Percentiles rank a stretch among this genome's conserved stretches.
phyloP scores from a whole-genome alignment of 1,140 invertebrate genomes.

The Zaprionus ghesquierei region DNA sequence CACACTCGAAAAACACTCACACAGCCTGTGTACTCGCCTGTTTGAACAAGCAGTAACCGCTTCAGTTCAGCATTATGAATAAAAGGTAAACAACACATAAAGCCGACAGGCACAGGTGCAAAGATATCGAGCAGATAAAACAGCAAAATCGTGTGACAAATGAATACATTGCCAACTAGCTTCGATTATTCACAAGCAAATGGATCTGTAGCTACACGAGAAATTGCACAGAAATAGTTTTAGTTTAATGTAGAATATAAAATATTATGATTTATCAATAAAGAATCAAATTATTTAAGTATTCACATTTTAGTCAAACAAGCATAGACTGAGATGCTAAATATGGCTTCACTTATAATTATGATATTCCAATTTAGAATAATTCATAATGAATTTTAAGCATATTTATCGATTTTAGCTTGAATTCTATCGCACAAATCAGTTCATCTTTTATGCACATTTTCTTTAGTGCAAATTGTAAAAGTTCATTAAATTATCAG shows the following conservation, averaged over 20 bases:
- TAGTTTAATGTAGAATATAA: not conserved
- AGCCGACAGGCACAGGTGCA: slow-evolving; percentile 5
- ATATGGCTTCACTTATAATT: not conserved
- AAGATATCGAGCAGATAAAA: slow-evolving; percentile 20
- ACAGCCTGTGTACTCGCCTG: slow-evolving; percentile 15
- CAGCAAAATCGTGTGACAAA: slow-evolving; percentile 6
- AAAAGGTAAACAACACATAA: slow-evolving; percentile 12
- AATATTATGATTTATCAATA: not conserved
- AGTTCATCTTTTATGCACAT: not conserved
- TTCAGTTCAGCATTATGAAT: slow-evolving; percentile 29
- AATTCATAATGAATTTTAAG: no score
- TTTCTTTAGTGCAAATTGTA: not conserved
- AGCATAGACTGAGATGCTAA: not conserved
- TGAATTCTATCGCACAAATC: not conserved
- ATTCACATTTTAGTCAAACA: not conserved
- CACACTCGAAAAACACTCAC: slow-evolving; percentile 12
- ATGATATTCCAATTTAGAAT: not conserved
- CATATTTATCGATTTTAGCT: no score
- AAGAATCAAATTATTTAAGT: not conserved
- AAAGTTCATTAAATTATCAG: not conserved
- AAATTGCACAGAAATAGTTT: not conserved
- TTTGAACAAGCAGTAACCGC: slow-evolving; percentile 52
- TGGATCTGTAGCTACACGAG: not conserved
- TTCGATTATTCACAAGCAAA: not conserved
- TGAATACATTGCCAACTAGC: not conserved